Evolutionary conservation across 1,140 invertebrate species (phyloP), one percentile per base, ranked within the genome.

Genomic region (Goniozus legneri): DNA sequence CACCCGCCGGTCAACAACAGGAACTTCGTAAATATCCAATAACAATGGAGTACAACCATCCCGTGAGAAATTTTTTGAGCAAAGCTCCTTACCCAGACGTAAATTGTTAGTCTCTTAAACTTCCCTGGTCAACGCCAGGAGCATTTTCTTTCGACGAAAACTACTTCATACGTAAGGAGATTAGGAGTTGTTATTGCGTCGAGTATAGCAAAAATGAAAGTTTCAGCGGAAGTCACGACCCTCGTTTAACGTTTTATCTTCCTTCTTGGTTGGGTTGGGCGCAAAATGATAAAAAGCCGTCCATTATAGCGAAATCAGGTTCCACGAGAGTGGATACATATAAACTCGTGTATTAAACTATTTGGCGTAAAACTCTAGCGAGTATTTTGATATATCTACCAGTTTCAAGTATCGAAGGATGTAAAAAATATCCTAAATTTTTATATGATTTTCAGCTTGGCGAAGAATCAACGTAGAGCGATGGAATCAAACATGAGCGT

Each of bases 61-160:
- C n/a, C n/a, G n/a, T n/a, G n/a, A n/a, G n/a, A n/a, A n/a, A n/a
- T n/a, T n/a, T n/a, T n/a, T n/a, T 15, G 24, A 8, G 19, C 20
- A 63, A 66, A 66, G 58, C 62, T 49, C 58, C 62, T 67, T 65
- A 62, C 41, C 40, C 27, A 44, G 44, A 64, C 65, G 59, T 65
- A 60, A 62, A 60, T 64, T 67, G 51, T 65, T 58, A 65, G 60
- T 62, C 51, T 56, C 56, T 56, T 59, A 48, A 52, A 53, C 35
- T 35, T 49, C 56, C 54, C 53, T 57, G 62, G 64, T 64, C 63
- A 65, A 60, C 52, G 54, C 52, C 49, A 42, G 50, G 49, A 58
- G 57, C 56, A 56, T 58, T 62, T 63, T 59, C 55, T 55, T 60
- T 60, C 44, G 47, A 32, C 34, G 56, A 64, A 62, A 65, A 62